These are phyloP conservation scores for Coilia nasus DNA, from an alignment of 2,797 vertebrate species.

Conservation along the genomic window DNA sequence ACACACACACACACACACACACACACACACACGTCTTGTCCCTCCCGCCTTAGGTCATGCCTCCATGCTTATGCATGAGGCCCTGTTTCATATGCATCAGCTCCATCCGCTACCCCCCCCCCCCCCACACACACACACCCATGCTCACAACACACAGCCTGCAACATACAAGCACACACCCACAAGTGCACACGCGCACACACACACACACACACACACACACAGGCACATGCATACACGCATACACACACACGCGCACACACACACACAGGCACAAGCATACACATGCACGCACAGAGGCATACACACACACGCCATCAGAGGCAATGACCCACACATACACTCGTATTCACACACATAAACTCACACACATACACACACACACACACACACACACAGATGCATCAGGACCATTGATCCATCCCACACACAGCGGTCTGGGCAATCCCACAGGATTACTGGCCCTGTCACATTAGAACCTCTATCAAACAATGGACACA, in stretches of 20 bases:
- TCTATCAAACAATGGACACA: constrained; percentile 43
- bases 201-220: constrained; percentile 84
- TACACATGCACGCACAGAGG: constrained; percentile 93
- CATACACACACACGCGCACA: constrained; percentile 80
- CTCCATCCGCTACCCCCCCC: constrained; percentile 89
- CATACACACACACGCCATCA: constrained; percentile 74
- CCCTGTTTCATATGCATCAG: constrained; percentile 99
- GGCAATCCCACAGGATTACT: constrained; percentile 19
- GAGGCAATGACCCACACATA: background rate
- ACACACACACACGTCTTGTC: constrained; percentile 9
- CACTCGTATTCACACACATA: background rate
- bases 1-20: constrained; percentile 10
- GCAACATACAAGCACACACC: constrained; percentile 78
- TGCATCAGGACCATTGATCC: background rate
- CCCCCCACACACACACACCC: constrained; percentile 78
- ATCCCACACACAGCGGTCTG: background rate
- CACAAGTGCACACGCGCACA: constrained; percentile 81
- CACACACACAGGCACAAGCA: constrained; percentile 91
- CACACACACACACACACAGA: background rate
- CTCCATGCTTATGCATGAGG: constrained; percentile 99
- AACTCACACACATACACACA: background rate
- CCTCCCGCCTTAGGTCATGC: constrained; percentile 71
- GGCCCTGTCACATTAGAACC: constrained; percentile 16
- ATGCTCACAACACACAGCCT: constrained; percentile 68
- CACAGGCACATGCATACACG: constrained; percentile 83